Conservation (phyloP, 92 coral and sea anemone species). For the Umimayanthus kanabou region DNA sequence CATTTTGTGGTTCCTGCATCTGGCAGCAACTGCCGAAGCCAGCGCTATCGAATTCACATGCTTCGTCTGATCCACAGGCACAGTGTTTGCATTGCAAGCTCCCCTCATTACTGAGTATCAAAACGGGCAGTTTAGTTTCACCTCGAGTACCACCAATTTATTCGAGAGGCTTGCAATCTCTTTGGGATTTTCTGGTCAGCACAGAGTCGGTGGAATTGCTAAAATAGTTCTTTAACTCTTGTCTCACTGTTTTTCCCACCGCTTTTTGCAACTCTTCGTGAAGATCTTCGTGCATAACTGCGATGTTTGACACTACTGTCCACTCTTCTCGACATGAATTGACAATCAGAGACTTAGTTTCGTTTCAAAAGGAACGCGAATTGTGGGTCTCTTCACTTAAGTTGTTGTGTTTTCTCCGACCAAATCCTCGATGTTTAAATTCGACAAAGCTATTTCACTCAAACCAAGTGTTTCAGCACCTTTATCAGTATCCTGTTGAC, state of each 20-base stretch:
- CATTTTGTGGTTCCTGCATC: slow-evolving; percentile 64
- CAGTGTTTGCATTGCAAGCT: slow-evolving; percentile 47
- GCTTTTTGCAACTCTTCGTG: slow-evolving; percentile 47
- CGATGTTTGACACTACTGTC: slow-evolving; percentile 51
- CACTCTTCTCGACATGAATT: slow-evolving; percentile 50
- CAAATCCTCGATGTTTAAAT: slow-evolving; percentile 32
- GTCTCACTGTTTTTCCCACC: slow-evolving; percentile 38
- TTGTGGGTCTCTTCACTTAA: slow-evolving; percentile 41
- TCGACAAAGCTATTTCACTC: slow-evolving; percentile 23
- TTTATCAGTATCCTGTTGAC: too few species aligned
- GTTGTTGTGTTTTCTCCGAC: slow-evolving; percentile 9
- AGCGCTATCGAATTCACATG: slow-evolving; percentile 55
- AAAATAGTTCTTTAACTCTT: slow-evolving; percentile 56
- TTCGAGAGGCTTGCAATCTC: slow-evolving; percentile 49
- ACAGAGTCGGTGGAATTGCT: slow-evolving; percentile 47
- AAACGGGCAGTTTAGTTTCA: slow-evolving; percentile 47
- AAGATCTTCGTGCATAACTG: slow-evolving; percentile 29
- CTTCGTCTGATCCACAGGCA: too few species aligned
- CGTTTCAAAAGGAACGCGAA: slow-evolving; percentile 41
- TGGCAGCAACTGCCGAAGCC: slow-evolving; percentile 52
- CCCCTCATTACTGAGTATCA: slow-evolving; percentile 55
- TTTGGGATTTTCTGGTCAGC: slow-evolving; percentile 36
- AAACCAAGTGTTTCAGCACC: too few species aligned
- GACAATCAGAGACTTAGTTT: slow-evolving; percentile 53
- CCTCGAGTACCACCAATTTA: slow-evolving; percentile 55